Base-by-base conservation (phyloP, 2,888 invertebrate genomes). In the Drosophila sordidapex region DNA sequence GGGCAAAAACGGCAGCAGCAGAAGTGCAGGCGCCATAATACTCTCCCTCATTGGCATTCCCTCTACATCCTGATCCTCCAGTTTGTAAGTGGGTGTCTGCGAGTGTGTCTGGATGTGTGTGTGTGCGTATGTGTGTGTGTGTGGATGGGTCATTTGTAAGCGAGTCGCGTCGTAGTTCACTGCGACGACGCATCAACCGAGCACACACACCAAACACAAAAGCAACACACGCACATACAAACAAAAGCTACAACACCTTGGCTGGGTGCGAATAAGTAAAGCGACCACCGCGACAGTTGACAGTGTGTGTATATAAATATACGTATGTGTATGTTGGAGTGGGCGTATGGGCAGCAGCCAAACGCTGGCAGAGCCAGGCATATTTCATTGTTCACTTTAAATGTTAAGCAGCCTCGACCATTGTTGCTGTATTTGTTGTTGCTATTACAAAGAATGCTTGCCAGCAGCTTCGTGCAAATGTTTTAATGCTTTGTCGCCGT, bases 321-420 rank as follows among this genome's bases (percentile, higher is more conserved):
- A 8, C 4, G 15, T 25, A 8, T 8, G 15, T 25, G 46, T 25
- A 15, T 46, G n/a, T n/a, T 46, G 10, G 10, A 10, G 11, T 10
- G 25, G 68, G 56, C 70, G 76, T 54, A 65, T 74, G 74, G 27
- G 78, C 53, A 65, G 58, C 66, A 53, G 67, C 61, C 46, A 21
- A 65, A 65, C 63, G 49, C 48, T 67, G 57, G 51, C 49, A 74
- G 63, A 71, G 59, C 71, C 65, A 57, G 79, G 74, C 79, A 87
- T 87, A 90, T 83, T 90, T 89, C 87, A 87, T 86, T 89, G 90
- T 89, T 89, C 85, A 83, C 84, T 86, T 85, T 89, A 90, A 85
- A 90, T 85, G 85, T 89, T 85, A 78, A 85, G 71, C 85, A 86
- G 89, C 77, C 76, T 71, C 76, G 73, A 57, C 74, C 71, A 83